Evolutionary conservation across 2,888 invertebrate genomes (phyloP).

Genomic region (Ypsolopha sequella): DNA sequence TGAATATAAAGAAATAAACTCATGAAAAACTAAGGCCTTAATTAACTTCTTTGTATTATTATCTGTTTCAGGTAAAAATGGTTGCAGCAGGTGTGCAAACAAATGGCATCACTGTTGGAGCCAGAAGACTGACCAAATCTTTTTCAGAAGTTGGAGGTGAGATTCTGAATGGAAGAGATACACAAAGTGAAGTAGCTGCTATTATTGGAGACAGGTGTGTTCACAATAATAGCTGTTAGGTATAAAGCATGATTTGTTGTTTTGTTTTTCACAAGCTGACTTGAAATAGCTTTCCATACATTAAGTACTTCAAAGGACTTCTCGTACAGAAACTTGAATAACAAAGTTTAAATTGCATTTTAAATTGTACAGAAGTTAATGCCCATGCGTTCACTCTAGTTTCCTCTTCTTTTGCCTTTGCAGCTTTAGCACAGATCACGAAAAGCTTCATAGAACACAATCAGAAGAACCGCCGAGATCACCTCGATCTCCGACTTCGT

Average conservation of each 20-base stretch:
- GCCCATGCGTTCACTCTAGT: no score
- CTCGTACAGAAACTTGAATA: no score
- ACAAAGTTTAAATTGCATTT: no score
- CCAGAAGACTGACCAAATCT: constrained; percentile 83
- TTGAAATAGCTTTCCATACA: no score
- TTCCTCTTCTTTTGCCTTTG: constrained; percentile 8
- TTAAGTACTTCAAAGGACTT: no score
- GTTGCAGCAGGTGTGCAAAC: constrained; percentile 93
- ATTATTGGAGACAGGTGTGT: constrained; percentile 43
- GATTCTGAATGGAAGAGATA: constrained; percentile 39
- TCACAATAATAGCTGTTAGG: no score
- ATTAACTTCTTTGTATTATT: no score
- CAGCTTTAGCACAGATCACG: constrained; percentile 73
- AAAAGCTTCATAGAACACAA: constrained; percentile 84
- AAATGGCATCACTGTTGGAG: constrained; percentile 76
- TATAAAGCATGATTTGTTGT: no score
- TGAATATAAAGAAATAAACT: no score
- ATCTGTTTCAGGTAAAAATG: constrained; percentile 77
- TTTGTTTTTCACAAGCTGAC: no score
- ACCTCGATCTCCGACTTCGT: constrained; percentile 73
- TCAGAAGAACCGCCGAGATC: constrained; percentile 87
- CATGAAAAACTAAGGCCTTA: no score
- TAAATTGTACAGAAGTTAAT: no score
- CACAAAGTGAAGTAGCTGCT: constrained; percentile 34
- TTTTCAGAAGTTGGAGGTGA: constrained; percentile 79